Percentiles rank a stretch among this genome's conserved stretches.
Evolutionary conservation across 2,113 vertebrate genomes (phyloP).

Genomic region (Typhlomys cinereus): DNA sequence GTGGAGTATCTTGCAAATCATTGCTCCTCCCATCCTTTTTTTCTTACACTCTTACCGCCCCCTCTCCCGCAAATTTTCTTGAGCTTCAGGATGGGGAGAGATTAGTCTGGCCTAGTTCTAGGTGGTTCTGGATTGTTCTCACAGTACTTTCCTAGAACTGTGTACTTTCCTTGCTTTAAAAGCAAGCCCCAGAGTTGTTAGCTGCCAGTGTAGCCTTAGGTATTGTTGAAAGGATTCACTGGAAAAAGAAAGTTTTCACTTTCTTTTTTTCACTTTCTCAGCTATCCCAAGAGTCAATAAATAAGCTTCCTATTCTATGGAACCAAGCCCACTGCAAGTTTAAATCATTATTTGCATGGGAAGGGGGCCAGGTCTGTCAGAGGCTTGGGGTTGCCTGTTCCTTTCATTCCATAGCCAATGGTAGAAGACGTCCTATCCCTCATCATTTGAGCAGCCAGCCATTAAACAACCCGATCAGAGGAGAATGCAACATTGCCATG

Average conservation of each 20-base stretch:
- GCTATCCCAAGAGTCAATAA: background rate
- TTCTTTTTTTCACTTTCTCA: background rate
- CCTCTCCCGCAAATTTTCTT: too few relatives aligned
- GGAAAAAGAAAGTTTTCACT: background rate
- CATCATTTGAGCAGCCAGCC: conserved; percentile 49
- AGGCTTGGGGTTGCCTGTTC: background rate
- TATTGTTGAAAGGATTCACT: background rate
- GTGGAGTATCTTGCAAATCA: too few relatives aligned
- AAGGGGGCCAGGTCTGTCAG: background rate
- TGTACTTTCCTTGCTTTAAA: background rate
- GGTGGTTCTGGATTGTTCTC: too few relatives aligned
- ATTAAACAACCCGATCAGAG: conserved; percentile 41
- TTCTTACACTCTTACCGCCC: too few relatives aligned
- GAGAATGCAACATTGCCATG: conserved; percentile 57
- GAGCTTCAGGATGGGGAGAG: too few relatives aligned
- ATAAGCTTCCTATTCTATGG: background rate
- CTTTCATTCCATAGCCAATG: background rate
- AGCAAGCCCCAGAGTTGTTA: background rate
- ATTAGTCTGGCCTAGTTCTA: too few relatives aligned
- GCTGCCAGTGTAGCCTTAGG: background rate
- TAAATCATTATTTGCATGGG: background rate
- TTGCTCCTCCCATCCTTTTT: too few relatives aligned
- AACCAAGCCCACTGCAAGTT: background rate
- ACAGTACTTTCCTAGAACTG: background rate
- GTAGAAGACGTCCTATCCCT: background rate